A percentile compares a stretch with the other conserved stretches of the same genome.
Evolutionary conservation across 2,888 invertebrate genomes (phyloP).

Genomic region (Drosophila nigricruria): DNA sequence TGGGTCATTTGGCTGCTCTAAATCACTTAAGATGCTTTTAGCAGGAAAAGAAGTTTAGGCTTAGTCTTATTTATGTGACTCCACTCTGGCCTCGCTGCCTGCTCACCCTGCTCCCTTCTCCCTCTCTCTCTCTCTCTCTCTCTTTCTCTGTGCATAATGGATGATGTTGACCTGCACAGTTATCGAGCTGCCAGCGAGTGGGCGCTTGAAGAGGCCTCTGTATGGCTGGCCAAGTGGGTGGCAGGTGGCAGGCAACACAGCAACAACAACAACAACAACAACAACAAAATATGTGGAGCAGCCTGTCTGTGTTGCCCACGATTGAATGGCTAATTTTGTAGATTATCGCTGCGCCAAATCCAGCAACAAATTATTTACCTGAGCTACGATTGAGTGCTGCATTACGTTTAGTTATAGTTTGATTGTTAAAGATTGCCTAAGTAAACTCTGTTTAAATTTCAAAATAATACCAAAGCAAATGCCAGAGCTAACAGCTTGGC

Average conservation of each 20-base stretch:
- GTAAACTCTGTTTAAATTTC: neutral
- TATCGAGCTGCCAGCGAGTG: slow-evolving; percentile 39
- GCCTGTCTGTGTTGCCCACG: slow-evolving; percentile 57
- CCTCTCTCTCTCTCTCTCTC: neutral
- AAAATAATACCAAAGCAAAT: neutral
- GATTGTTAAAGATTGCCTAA: neutral
- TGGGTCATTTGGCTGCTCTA: slow-evolving; percentile 69
- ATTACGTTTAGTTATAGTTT: neutral
- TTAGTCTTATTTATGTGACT: slow-evolving; percentile 76
- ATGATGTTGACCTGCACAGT: slow-evolving; percentile 76
- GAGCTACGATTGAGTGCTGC: slow-evolving; percentile 12
- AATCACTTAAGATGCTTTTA: slow-evolving; percentile 81
- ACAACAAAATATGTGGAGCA: slow-evolving; percentile 47
- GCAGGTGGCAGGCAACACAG: slow-evolving; percentile 63
- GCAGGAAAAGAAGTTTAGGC: slow-evolving; percentile 75
- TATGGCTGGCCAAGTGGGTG: slow-evolving; percentile 18
- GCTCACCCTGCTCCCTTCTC: neutral
- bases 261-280: neutral
- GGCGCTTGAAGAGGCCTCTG: slow-evolving; percentile 1
- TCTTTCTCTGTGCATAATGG: slow-evolving; percentile 53
- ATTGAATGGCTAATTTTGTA: slow-evolving; percentile 72
- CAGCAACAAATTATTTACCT: slow-evolving; percentile 13
- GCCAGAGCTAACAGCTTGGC: neutral
- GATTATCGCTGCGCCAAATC: slow-evolving; percentile 56
- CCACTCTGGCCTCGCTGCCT: slow-evolving; percentile 11